Evolutionary conservation across 2,888 invertebrate genomes (phyloP), one percentile per base, ranked within the genome.

Genomic region (Cerceris rybyensis): DNA sequence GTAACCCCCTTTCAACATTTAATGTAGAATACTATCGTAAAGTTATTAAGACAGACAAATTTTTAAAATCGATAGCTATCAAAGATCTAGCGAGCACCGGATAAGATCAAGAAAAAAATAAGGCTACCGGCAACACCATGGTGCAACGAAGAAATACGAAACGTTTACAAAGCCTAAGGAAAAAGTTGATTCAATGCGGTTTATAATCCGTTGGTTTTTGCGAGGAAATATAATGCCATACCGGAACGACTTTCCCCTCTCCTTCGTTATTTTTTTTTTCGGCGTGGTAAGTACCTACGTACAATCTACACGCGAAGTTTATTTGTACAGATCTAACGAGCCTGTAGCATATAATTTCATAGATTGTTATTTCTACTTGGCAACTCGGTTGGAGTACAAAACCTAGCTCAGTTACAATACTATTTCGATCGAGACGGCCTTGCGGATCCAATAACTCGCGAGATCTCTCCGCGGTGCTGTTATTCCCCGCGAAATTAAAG

Each of bases 401-500:
- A 71, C 64, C 60, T 54, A 39, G 2, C 28, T 17, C 63, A 46
- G 41, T 49, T 42, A 52, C 41, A 54, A 58, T 70, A 67, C 74
- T 69, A 54, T 52, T 75, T 79, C 76, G 78, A 84, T 81, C 70
- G 78, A 16, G 69, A 78, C 66, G 79, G 75, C 75, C 81, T 79
- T 79, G 82, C 63, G 54, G 77, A 78, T 81, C 75, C 73, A 74
- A 83, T 83, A 78, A 75, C 77, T 74, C 74, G 75, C 54, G 43
- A 60, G 64, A 72, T 58, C 59, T 43, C 49, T 43, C 57, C 43
- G 17, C 39, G 67, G 41, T 70, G 76, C 77, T 74, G 76, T 78
- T 84, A 61, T 70, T 69, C 72, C 68, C 65, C 49, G 54, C 74
- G 60, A 82, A 86, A 86, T 86, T 82, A 85, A 85, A 81, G 81